Percentiles rank a stretch among this genome's conserved stretches.
phyloP scores from a whole-genome alignment of 2,113 vertebrate genomes.

The Halcyon malimbica region DNA sequence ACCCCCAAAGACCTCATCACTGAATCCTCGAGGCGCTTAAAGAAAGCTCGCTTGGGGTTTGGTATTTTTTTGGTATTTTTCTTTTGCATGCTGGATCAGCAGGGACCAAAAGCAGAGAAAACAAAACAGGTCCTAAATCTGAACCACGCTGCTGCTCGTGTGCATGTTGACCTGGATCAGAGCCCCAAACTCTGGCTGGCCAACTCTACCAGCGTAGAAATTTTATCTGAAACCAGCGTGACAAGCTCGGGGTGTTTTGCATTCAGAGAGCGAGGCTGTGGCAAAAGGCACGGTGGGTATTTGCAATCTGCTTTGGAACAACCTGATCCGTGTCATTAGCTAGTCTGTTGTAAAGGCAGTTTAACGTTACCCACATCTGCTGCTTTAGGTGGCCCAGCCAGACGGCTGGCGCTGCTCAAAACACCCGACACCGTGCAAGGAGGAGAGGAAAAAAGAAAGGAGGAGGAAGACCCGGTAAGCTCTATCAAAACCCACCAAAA shows the following conservation, averaged over 20 bases:
- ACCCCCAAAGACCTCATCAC: slow-evolving; percentile 15
- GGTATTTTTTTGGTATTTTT: neutral
- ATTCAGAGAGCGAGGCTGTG: neutral
- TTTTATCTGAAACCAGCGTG: neutral
- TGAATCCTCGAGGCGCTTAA: neutral
- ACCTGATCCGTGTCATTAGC: neutral
- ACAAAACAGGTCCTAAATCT: slow-evolving; percentile 4
- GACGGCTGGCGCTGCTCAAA: neutral
- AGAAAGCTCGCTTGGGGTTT: neutral
- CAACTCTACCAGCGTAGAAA: neutral
- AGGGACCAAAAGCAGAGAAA: neutral
- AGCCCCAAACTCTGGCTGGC: neutral
- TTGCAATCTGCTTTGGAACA: neutral
- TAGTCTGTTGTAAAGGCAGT: neutral
- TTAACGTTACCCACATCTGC: slow-evolving; percentile 10
- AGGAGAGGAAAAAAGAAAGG: neutral
- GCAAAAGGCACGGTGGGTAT: neutral
- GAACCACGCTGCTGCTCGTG: neutral
- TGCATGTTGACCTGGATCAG: slow-evolving; percentile 2
- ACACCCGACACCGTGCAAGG: neutral
- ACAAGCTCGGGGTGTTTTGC: neutral
- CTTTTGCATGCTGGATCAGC: neutral
- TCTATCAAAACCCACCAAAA: slow-evolving; percentile 15
- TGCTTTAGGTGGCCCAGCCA: neutral
- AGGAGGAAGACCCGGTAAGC: neutral